phyloP scores from a whole-genome alignment of 1,140 invertebrate species.

The Diprion similis region DNA sequence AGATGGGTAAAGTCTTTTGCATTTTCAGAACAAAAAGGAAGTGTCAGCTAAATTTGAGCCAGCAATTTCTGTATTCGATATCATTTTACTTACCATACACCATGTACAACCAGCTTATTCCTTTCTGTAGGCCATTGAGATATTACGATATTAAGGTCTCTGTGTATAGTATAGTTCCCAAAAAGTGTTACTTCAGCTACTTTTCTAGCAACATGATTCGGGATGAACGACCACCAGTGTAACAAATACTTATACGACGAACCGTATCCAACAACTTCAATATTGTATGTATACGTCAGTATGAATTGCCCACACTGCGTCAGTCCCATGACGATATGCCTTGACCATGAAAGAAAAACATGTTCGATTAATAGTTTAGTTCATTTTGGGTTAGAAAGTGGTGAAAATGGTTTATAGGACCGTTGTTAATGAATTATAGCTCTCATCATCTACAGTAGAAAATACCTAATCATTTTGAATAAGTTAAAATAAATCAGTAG shows the following conservation, averaged over 20 bases:
- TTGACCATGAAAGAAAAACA: conserved; percentile 56
- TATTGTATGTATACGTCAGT: conserved; percentile 80
- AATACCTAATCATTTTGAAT: too few species aligned
- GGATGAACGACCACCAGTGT: conserved; percentile 77
- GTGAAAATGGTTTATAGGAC: neutral
- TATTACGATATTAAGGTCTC: conserved; percentile 69
- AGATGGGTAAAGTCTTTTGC: neutral
- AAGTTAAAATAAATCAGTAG: too few species aligned
- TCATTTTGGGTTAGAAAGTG: neutral
- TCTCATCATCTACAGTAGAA: too few species aligned
- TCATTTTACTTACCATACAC: conserved; percentile 64
- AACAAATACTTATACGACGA: conserved; percentile 67
- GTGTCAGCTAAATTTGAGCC: conserved; percentile 6
- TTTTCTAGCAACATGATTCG: conserved; percentile 67
- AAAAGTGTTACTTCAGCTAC: conserved; percentile 74
- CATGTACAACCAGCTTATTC: conserved; percentile 71
- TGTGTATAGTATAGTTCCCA: conserved; percentile 69
- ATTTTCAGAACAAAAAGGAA: neutral
- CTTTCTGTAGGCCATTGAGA: conserved; percentile 76
- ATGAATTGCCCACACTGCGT: conserved; percentile 92
- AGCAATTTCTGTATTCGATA: conserved; percentile 17
- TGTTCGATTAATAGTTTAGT: conserved; percentile 35
- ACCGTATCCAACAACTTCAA: conserved; percentile 62
- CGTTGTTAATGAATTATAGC: too few species aligned
- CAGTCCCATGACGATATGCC: conserved; percentile 91